Conservation (phyloP, 2,888 invertebrate genomes). For the Noctua fimbriata region DNA sequence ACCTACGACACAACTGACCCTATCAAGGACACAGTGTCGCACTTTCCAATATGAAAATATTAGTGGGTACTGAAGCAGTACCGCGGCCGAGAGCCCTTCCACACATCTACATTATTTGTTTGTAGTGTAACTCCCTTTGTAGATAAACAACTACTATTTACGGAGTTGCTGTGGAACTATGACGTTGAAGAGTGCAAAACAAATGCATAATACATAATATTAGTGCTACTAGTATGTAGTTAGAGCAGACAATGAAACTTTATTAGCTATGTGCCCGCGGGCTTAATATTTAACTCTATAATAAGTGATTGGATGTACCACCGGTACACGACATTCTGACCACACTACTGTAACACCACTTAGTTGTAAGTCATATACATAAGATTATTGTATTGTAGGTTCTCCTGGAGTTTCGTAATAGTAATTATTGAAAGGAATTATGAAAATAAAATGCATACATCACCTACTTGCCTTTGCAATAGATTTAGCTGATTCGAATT, state of each 20-base stretch:
- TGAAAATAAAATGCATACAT: constrained; percentile 81
- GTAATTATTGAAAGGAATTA: constrained; percentile 70
- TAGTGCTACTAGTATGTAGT: constrained; percentile 85
- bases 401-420: constrained; percentile 77
- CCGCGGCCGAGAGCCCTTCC: constrained; percentile 67
- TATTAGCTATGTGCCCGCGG: constrained; percentile 76
- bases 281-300: constrained; percentile 71
- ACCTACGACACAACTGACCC: constrained; percentile 74
- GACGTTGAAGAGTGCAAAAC: constrained; percentile 78
- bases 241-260: constrained; percentile 78
- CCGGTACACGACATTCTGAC: constrained; percentile 75
- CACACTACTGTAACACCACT: constrained; percentile 85
- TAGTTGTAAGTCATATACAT: constrained; percentile 78
- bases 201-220: constrained; percentile 85
- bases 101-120: constrained; percentile 76
- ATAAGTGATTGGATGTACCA: constrained; percentile 75
- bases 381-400: constrained; percentile 71
- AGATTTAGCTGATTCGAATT: constrained; percentile 83
- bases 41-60: constrained; percentile 66
- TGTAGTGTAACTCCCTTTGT: constrained; percentile 81
- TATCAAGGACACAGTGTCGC: constrained; percentile 68
- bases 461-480: constrained; percentile 89
- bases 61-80: constrained; percentile 37
- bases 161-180: constrained; percentile 81
- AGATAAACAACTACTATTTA: constrained; percentile 80